A percentile compares a stretch with the other conserved stretches of the same genome.
phyloP scores from a whole-genome alignment of 2,888 invertebrate species.

The Vesta saturnalis region DNA sequence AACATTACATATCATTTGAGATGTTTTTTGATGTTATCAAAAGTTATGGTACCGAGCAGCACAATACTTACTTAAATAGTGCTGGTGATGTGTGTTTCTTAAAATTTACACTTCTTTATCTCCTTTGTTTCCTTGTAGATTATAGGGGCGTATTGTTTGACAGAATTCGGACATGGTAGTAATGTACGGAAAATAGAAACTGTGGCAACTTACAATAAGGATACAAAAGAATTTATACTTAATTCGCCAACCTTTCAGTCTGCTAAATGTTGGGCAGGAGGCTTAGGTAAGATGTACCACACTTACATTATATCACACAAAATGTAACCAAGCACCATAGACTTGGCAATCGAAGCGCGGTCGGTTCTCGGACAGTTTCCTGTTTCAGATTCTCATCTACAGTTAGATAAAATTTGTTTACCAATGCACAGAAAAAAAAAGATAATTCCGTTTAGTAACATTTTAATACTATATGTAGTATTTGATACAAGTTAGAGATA shows the following conservation, averaged over 20 bases:
- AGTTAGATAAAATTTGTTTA: no score
- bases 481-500: no score
- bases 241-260: constrained; percentile 82
- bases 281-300: no score
- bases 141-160: constrained; percentile 82
- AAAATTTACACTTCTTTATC: background rate
- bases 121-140: constrained; percentile 57
- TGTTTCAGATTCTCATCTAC: no score
- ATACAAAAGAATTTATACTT: constrained; percentile 76
- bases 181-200: constrained; percentile 90
- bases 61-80: constrained; percentile 66
- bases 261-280: constrained; percentile 87
- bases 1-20: constrained; percentile 69
- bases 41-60: constrained; percentile 72
- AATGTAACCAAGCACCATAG: no score
- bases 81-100: constrained; percentile 51
- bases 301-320: no score
- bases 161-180: constrained; percentile 91
- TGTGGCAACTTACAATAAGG: constrained; percentile 81
- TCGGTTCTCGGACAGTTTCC: no score
- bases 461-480: no score
- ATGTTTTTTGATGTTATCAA: constrained; percentile 74
- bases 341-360: no score
- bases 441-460: no score
- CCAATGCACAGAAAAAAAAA: no score